A percentile compares a stretch with the other conserved stretches of the same genome.
phyloP scores from a whole-genome alignment of 2,113 vertebrate genomes.

The Ibidorhyncha struthersii region DNA sequence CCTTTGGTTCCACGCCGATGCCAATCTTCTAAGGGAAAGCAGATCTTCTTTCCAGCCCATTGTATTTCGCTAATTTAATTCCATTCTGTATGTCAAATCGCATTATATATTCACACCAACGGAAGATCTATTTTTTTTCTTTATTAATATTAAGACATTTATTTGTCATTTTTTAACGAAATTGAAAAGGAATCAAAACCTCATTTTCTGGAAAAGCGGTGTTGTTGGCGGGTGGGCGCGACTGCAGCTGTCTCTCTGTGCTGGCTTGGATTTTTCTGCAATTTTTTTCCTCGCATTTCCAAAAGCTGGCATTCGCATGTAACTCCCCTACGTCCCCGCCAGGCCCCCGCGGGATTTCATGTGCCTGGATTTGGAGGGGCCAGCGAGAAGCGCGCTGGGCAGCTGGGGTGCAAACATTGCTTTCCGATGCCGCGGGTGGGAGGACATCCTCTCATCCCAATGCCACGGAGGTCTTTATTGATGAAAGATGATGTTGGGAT shows the following conservation, averaged over 20 bases:
- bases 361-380: rapidly evolving
- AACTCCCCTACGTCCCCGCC: rapidly evolving
- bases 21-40: background rate
- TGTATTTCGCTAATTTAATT: slow-evolving; percentile 55
- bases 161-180: slow-evolving; percentile 63
- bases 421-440: background rate
- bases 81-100: slow-evolving; percentile 32
- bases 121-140: background rate
- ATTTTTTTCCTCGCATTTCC: background rate
- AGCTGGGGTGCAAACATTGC: too few relatives aligned
- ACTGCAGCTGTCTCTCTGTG: background rate
- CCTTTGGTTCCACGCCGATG: background rate
- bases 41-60: slow-evolving; percentile 51
- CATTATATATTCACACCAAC: slow-evolving; percentile 20
- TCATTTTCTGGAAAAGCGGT: slow-evolving; percentile 5
- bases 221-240: rapidly evolving
- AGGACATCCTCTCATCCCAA: rapidly evolving
- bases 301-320: background rate
- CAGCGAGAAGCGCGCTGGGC: rapidly evolving
- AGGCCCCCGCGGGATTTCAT: rapidly evolving
- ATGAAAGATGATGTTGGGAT: background rate
- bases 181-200: slow-evolving; percentile 63
- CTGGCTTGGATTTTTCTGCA: background rate
- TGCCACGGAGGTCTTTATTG: background rate
- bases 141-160: slow-evolving; percentile 67